phyloP scores from a whole-genome alignment of 1,140 invertebrate genomes.

The Rhysida immarginata region DNA sequence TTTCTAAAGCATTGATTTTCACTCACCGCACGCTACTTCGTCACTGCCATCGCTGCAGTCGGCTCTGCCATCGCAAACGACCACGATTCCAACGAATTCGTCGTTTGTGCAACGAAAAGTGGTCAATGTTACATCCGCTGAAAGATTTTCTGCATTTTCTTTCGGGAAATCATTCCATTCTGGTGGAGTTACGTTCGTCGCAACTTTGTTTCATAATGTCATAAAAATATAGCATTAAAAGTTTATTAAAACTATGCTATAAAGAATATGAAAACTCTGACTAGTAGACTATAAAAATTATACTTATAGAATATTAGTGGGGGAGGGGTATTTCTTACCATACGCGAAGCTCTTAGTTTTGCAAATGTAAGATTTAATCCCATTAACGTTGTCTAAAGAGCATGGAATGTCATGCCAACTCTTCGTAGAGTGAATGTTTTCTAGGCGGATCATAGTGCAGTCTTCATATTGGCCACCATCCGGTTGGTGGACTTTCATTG shows the following conservation, averaged over 20 bases:
- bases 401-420: constrained; percentile 24
- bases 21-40: constrained; percentile 6
- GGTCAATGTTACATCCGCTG: too few relatives aligned
- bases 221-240: too few relatives aligned
- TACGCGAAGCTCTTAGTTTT: neutral
- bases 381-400: constrained; percentile 14
- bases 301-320: too few relatives aligned
- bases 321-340: neutral
- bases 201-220: too few relatives aligned
- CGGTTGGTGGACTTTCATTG: constrained; percentile 16
- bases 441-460: constrained; percentile 20
- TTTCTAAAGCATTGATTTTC: too few relatives aligned
- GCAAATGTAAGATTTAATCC: constrained; percentile 4
- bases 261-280: too few relatives aligned
- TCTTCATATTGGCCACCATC: constrained; percentile 24
- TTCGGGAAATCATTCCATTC: too few relatives aligned
- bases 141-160: too few relatives aligned
- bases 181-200: too few relatives aligned
- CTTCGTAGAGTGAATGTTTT: constrained; percentile 20
- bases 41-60: constrained; percentile 10
- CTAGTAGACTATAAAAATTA: too few relatives aligned
- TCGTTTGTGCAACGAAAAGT: constrained; percentile 20
- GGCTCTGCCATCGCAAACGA: constrained; percentile 10
- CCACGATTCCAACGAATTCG: constrained; percentile 20
- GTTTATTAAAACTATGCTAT: too few relatives aligned